Evolutionary conservation across 2,797 vertebrate genomes (phyloP), one percentile per base, ranked within the genome.

Genomic region (Rousettus madagascariensis): DNA sequence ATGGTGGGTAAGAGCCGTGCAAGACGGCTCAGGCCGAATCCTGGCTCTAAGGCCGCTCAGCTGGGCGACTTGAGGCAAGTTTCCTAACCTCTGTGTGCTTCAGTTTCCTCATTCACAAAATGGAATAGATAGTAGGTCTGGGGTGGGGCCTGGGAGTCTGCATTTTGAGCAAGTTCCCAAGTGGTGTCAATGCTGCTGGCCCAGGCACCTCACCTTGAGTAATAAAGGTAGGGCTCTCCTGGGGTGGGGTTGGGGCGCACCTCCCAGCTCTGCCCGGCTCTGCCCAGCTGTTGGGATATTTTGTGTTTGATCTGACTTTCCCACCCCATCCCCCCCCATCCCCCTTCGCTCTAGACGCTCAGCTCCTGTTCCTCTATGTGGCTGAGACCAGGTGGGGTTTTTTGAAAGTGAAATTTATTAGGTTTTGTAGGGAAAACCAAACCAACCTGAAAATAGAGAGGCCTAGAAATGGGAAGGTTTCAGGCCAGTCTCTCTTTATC

Each of bases 381-480:
- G 57, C 51, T 30, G 80, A 78, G 53, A 57, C 69, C 96, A 91
- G 89, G 85, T 83, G 96, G 95, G 91, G 51, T 69, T 93, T 97
- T 97, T 77, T 94, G 89, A 86, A 95, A 89, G 82, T 92, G 92
- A 96, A 78, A 41, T 90, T 74, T 65, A 90, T 46, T 85, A 86
- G 80, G 85, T 69, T 71, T 96, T 30, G 3, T 13, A 88, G 89
- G 83, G 86, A 94, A 93, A 95, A 74, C 72, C 85, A 83, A 92
- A 66, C 55, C 33, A 30, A 82, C 49, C 63, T 74, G 92, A 88
- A 96, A 94, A 90, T 9, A 77, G 77, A 68, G 11, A 65, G 66
- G 51, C 30, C 75, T 19, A 7, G 75, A 63, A 16, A 53, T n/a
- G 20, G 80, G 22, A 19, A 63, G 91, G 68, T 85, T 87, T 86